Percentiles rank a stretch among this genome's conserved stretches.
Conservation (phyloP, 2,797 vertebrate genomes). For the Chloroceryle amazona region DNA sequence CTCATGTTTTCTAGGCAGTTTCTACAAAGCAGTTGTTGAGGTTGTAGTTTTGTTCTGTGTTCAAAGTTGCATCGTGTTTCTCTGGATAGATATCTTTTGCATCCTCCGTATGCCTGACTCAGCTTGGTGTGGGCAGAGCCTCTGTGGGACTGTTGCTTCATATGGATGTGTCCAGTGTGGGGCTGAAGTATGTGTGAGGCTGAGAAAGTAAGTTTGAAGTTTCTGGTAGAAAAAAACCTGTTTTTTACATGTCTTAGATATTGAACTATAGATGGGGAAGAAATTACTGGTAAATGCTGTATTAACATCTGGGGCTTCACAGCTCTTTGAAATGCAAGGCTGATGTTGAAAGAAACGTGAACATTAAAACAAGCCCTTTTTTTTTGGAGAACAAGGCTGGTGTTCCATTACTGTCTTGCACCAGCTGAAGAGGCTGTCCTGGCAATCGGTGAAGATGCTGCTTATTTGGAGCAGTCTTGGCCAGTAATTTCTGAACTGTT, state of each 20-base stretch:
- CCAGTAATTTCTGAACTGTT: background rate
- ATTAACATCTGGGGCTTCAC: background rate
- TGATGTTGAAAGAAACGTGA: background rate
- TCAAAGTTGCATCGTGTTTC: background rate
- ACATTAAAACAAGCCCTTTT: background rate
- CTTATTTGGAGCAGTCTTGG: background rate
- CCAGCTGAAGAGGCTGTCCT: background rate
- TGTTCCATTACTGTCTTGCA: background rate
- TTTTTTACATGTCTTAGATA: background rate
- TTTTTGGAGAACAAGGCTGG: background rate
- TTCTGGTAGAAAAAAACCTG: background rate
- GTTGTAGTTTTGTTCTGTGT: background rate
- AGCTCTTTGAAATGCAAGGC: background rate
- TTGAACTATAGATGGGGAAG: background rate
- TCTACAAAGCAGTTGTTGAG: background rate
- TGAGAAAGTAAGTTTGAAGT: background rate
- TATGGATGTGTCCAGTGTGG: background rate
- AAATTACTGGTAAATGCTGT: background rate
- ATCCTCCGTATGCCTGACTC: accelerated
- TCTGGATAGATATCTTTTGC: background rate
- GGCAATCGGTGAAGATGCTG: background rate
- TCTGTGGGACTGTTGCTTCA: background rate
- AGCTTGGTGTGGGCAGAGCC: background rate
- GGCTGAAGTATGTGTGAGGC: background rate
- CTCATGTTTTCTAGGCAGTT: background rate